Conservation (phyloP, 2,888 invertebrate genomes). For the Trichopoda pennipes region DNA sequence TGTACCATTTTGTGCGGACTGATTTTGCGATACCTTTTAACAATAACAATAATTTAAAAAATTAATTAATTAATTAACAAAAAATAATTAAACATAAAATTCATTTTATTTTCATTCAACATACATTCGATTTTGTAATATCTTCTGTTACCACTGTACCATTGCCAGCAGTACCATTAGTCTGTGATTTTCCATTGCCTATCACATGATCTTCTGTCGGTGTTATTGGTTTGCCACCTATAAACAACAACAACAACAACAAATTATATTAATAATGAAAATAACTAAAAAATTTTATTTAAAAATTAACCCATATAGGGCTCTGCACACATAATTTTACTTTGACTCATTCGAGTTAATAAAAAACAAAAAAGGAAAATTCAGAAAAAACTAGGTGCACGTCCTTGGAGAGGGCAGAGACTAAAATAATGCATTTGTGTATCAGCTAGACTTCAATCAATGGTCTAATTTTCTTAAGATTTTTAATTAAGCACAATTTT, state of each 20-base stretch:
- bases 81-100: too few relatives aligned
- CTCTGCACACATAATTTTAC: too few relatives aligned
- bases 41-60: neutral
- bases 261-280: neutral
- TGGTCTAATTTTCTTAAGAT: too few relatives aligned
- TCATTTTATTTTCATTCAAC: slow-evolving; percentile 43
- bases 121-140: slow-evolving; percentile 80
- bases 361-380: too few relatives aligned
- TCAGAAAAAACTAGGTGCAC: too few relatives aligned
- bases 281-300: too few relatives aligned
- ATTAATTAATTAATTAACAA: neutral
- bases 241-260: neutral
- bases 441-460: too few relatives aligned
- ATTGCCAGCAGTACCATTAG: slow-evolving; percentile 77
- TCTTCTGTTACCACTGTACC: slow-evolving; percentile 73
- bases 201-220: slow-evolving; percentile 80
- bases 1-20: slow-evolving; percentile 81
- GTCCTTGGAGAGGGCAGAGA: too few relatives aligned
- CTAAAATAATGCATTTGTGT: too few relatives aligned
- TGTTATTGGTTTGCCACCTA: slow-evolving; percentile 81
- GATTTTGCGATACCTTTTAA: slow-evolving; percentile 79
- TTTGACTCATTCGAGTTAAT: too few relatives aligned
- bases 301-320: too few relatives aligned
- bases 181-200: slow-evolving; percentile 79
- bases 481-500: too few relatives aligned